phyloP scores from a whole-genome alignment of 2,113 vertebrate species.

The Eulemur rufifrons region DNA sequence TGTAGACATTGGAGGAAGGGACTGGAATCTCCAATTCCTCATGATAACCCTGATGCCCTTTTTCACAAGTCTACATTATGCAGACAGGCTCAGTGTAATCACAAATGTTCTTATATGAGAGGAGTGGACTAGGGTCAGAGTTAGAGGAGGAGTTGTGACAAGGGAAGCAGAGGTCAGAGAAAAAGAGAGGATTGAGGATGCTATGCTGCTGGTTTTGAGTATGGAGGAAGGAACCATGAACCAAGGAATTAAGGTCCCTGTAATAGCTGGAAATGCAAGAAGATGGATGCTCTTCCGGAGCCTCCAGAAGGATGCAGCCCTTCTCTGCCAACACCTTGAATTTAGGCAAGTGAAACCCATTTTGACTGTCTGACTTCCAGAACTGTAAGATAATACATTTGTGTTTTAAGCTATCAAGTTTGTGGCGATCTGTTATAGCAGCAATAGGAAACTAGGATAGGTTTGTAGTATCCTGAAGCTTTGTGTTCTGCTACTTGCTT shows the following conservation, averaged over 20 bases:
- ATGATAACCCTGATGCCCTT: background rate
- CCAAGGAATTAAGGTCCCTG: background rate
- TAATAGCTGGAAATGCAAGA: background rate
- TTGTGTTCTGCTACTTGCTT: background rate
- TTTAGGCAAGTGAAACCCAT: background rate
- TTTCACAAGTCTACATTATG: background rate
- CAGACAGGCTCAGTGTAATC: background rate
- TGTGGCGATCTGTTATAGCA: background rate
- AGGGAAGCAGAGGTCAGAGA: background rate
- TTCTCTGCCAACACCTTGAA: background rate
- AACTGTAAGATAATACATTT: background rate
- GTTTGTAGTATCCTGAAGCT: background rate
- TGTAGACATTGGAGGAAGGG: background rate
- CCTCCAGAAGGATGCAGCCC: background rate
- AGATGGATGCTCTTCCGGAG: background rate
- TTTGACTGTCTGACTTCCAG: background rate
- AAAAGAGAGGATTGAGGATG: no score
- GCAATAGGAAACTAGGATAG: background rate
- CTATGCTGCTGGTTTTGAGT: background rate
- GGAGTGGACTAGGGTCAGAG: background rate
- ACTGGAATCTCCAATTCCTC: background rate
- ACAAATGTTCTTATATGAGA: background rate
- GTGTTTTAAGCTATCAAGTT: background rate
- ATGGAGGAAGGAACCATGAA: background rate
- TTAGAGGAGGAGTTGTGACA: background rate